Base-by-base conservation (phyloP, 1,140 invertebrate species). In the Drosophila setifemur region DNA sequence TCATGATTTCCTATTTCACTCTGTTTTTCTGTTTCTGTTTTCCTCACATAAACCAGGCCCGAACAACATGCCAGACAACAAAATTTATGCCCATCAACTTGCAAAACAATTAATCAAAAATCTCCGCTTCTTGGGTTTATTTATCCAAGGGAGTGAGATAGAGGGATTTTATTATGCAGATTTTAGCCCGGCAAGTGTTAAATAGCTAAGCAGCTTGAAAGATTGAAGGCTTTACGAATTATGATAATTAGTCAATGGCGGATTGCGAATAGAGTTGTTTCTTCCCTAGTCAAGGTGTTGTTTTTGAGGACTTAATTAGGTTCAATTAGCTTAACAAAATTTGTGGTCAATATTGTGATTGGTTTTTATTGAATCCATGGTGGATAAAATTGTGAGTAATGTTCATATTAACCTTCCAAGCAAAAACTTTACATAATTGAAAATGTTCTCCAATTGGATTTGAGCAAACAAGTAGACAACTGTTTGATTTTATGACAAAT, bases 71-170 rank as follows among this genome's bases (percentile, higher is more conserved):
- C 29, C 31, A 53, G 18, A 53, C 49, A 61, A 4, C 16, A 40
- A 18, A 53, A 61, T 43, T 19, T 61, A 44, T 61, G 39, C 39
- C 57, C n/a, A 40, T 21, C 37, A 12, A 49, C 11, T 50, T 12
- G 23, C 16, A 19, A 12, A 25, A 23, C 49, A 53, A 61, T 61
- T 53, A 44, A 53, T 61, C 57, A 61, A 44, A 52, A 61, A 18
- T 53, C 23, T 28, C n/a, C 2, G 9, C 4, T 25, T 23, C 18
- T 7, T 29, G 18, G 52, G 26, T 33, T 33, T 23, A 54, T 8
- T 44, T 3, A 5, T 33, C 1, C 7, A 45, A 14, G 6, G 9
- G 1, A 4, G 11, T 5, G 1, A 21, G 16, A n/a, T 11, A 9
- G 9, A 19, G 12, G 1, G n/a, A 2, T 5, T 49, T 35, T 35